Conservation (phyloP, 2,888 invertebrate genomes). For the Polydrusus tereticollis region DNA sequence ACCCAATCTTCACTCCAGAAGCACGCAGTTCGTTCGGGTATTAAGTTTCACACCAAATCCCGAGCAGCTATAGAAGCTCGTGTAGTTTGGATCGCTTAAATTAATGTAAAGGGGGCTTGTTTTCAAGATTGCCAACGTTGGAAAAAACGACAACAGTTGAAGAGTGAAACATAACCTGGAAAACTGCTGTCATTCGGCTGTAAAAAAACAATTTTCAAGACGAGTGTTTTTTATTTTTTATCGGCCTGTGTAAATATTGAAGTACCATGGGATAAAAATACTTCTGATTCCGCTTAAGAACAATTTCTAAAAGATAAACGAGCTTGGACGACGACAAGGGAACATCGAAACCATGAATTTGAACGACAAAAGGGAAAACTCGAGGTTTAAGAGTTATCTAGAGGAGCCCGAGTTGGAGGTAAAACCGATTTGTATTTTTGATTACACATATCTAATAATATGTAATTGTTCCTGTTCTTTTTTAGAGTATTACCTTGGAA, state of each 20-base stretch:
- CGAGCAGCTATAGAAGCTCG: too few species aligned
- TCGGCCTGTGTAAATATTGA: slow-evolving; percentile 10
- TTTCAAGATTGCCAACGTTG: slow-evolving; percentile 5
- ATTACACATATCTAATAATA: not conserved
- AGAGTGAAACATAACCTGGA: slow-evolving; percentile 1
- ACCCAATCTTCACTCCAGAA: too few species aligned
- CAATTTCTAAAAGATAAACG: slow-evolving; percentile 18
- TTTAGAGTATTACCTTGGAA: slow-evolving; percentile 63
- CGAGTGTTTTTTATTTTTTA: slow-evolving; percentile 8
- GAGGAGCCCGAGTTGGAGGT: slow-evolving; percentile 64
- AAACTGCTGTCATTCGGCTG: slow-evolving; percentile 12
- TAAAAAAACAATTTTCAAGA: slow-evolving; percentile 16
- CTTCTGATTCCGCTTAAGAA: not conserved
- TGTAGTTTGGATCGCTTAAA: not conserved
- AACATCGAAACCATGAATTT: slow-evolving; percentile 57
- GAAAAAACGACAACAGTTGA: not conserved
- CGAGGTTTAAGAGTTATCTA: slow-evolving; percentile 65
- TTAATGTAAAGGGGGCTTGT: not conserved
- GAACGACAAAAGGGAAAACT: slow-evolving; percentile 62
- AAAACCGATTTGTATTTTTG: slow-evolving; percentile 26
- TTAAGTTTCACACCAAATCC: too few species aligned
- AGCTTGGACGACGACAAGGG: not conserved
- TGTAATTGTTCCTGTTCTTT: slow-evolving; percentile 52
- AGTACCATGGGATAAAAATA: slow-evolving; percentile 36
- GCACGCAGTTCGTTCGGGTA: too few species aligned